Evolutionary conservation across 1,140 invertebrate genomes (phyloP), one percentile per base, ranked within the genome.

Genomic region (Bradysia coprophila): DNA sequence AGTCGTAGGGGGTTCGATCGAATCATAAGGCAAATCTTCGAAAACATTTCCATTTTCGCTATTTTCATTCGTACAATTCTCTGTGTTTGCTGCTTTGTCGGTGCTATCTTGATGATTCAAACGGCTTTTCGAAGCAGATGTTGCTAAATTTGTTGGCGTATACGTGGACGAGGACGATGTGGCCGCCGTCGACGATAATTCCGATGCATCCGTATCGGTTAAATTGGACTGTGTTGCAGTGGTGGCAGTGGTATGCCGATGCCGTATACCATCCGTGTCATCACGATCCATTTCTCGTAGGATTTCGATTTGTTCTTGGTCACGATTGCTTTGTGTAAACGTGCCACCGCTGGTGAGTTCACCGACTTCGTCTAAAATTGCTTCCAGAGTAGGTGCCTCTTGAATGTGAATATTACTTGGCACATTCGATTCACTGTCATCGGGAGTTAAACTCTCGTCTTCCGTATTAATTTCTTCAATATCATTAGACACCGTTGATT

Each of bases 281-380:
- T 38, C 13, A 6, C 24, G 19, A 18, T 43, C 43, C 43, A 43
- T 43, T 21, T 24, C 37, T 43, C 21, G 4, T 16, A 43, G 38
- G 22, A 43, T 39, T 31, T 40, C 37, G 13, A 33, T 22, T 19
- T 10, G 11, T 13, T 32, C 41, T 4, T 32, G 16, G 11, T 23
- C 24, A 13, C 21, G n/a, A 36, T 32, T 8, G 3, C 16, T 4
- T 18, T 21, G 28, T 37, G 2, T 20, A 20, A 20, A 31, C 18
- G n/a, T 41, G 11, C 15, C 21, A 5, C 21, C 33, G 21, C 16
- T 33, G 22, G 41, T 33, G 5, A 42, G 20, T 22, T 42, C 41
- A 21, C 22, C 13, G n/a, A 43, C 37, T 43, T 43, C 43, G 9
- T 43, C 43, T 13, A 43, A 23, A 6, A 43, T 32, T 2, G 16